Base-by-base conservation (phyloP, 1,140 invertebrate species). In the Aphidius ervi region DNA sequence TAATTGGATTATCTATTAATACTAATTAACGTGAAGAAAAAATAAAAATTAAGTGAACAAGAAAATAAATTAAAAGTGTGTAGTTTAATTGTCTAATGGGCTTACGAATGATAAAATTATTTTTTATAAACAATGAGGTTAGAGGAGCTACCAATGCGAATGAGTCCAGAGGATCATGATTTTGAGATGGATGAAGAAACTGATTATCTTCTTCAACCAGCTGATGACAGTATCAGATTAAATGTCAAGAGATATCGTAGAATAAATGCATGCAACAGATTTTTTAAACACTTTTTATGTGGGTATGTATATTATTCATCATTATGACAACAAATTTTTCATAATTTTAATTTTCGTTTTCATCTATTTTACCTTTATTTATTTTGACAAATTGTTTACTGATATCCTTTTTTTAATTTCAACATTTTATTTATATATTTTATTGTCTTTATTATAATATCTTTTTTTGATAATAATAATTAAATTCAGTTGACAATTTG, bases 141-240 rank as follows among this genome's bases (percentile, higher is more conserved):
- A 71, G 83, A 85, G 72, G 81, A 84, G 63, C 76, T 84, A 74
- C 83, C 84, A 65, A 69, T 84, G 62, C 78, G 82, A 66, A 69
- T 81, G 16, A 80, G 77, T 61, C 79, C 80, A 61, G 80, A 82
- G 23, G 79, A 81, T 70, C 81, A 81, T 69, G 81, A 84, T 69
- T 87, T 87, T 75, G 85, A 87, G 74, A 84, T 84, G 79, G 85
- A 86, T 64, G 84, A 87, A 68, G 85, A 84, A 70, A 83, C 83
- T 40, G 85, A 87, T 67, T 85, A 84, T 74, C 79, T 88, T 62
- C 74, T 88, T 56, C 82, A 81, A 55, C 78, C 82, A 43, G 67
- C 80, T 10, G 74, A 80, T 60, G 70, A 77, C 64, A 75, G 70
- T 66, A 72, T 75, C 43, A 62, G 72, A 23, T 67, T 75, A 9